Percentiles rank a stretch among this genome's conserved stretches.
Evolutionary conservation across 1,140 invertebrate species (phyloP).

Genomic region (Drosophila persimilis): DNA sequence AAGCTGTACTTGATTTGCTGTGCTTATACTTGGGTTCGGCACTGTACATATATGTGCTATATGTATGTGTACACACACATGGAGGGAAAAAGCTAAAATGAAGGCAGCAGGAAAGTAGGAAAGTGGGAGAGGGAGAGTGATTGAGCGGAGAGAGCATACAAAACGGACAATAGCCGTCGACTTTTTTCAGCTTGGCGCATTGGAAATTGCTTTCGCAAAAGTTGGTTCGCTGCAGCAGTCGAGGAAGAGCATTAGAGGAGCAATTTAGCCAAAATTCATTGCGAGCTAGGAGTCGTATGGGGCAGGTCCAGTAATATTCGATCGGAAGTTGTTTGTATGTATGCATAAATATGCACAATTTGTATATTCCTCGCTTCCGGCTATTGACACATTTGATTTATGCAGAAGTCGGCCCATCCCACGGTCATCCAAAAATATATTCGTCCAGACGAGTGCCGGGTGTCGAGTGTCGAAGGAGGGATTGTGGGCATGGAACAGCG

Average conservation of each 20-base stretch:
- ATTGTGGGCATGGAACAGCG: conserved; percentile 22
- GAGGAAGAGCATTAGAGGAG: not conserved
- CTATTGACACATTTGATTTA: conserved; percentile 34
- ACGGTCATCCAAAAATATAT: conserved; percentile 7
- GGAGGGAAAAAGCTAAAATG: no score
- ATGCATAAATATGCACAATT: conserved; percentile 16
- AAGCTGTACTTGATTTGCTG: no score
- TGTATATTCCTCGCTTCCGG: conserved; percentile 40
- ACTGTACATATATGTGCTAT: no score
- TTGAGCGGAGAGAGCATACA: conserved; percentile 23
- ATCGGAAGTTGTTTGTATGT: conserved; percentile 53
- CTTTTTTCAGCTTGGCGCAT: conserved; percentile 34
- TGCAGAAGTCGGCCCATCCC: not conserved
- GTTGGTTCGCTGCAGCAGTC: conserved; percentile 20
- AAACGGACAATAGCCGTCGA: conserved; percentile 43
- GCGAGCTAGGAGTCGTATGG: conserved; percentile 24
- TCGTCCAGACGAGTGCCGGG: conserved; percentile 2
- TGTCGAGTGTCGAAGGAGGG: not conserved
- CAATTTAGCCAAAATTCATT: conserved; percentile 46
- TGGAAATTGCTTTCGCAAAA: conserved; percentile 61
- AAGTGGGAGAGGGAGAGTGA: no score
- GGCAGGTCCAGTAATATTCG: not conserved
- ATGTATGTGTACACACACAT: no score
- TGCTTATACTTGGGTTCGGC: no score
- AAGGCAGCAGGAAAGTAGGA: not conserved